Base-by-base conservation (phyloP, 2,888 invertebrate species). In the Eumacrocentrus americanus region DNA sequence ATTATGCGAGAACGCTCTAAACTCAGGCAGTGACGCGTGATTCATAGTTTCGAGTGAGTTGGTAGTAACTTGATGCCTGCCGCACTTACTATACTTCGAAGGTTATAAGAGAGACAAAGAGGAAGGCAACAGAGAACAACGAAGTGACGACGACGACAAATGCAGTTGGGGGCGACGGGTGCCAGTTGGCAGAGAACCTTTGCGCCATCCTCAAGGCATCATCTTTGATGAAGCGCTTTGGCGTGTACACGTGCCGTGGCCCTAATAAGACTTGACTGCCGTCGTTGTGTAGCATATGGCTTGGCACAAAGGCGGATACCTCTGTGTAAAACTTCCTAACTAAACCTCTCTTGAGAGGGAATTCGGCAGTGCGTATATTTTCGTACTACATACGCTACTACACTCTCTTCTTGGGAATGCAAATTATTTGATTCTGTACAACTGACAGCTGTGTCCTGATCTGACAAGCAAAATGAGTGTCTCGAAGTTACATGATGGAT, bases 371-470 rank as follows among this genome's bases (percentile, higher is more conserved):
- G 38, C 12, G 22, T 44, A 44, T 44, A 44, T 44, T 44, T 44
- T 44, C 44, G 22, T 59, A 48, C 34, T 22, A 37, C 53, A 18
- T 9, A 22, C 18, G 11, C 44, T 18, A 22, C 22, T 9, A n/a
- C 18, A 22, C 20, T n/a, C 18, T 44, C 44, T 12, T 44, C 22
- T 18, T 7, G 3, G n/a, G 46, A 46, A 46, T 46, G 46, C 46
- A 46, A 46, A 46, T 46, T 25, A 46, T 46, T 25, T 23, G 46
- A 22, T 23, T 23, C 23, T n/a, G 29, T 29, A 56, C 54, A 55
- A 48, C 40, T 25, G 22, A 25, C 58, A 58, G 46, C 55, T 55
- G 55, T 35, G 56, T 60, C 57, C 9, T 16, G 2, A 14, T 46
- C 25, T 22, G 7, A 23, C 46, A 46, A 46, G 12, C 22, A 6